phyloP scores from a whole-genome alignment of 1,140 invertebrate species.

The Xylocopa sonorina region DNA sequence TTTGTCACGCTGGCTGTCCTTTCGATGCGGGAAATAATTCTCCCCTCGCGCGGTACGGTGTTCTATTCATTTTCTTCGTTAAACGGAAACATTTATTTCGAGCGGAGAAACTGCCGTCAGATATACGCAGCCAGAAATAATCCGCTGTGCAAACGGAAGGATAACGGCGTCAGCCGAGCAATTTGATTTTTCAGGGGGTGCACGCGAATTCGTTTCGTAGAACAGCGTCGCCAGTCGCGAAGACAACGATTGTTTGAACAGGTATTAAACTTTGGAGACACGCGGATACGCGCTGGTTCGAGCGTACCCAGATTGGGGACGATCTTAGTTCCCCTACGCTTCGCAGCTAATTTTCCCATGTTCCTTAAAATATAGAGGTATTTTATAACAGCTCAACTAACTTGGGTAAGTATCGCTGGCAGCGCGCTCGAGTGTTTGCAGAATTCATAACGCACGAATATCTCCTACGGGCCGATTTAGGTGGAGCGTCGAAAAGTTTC shows the following conservation, averaged over 20 bases:
- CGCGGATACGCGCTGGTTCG: not conserved
- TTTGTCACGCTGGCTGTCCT: slow-evolving; percentile 52
- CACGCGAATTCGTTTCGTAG: too few species aligned
- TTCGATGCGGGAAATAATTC: slow-evolving; percentile 54
- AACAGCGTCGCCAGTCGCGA: too few species aligned
- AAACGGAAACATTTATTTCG: too few species aligned
- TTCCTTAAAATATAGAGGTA: not conserved
- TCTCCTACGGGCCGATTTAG: not conserved
- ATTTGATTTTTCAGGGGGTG: too few species aligned
- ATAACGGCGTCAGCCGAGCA: too few species aligned
- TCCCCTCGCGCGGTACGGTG: slow-evolving; percentile 15
- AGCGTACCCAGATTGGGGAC: not conserved
- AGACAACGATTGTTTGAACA: not conserved
- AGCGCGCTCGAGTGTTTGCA: not conserved
- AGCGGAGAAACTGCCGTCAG: too few species aligned
- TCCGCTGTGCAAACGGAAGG: too few species aligned
- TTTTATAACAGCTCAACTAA: not conserved
- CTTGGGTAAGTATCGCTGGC: not conserved
- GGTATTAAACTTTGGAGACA: too few species aligned
- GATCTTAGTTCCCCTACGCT: not conserved
- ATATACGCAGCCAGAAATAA: too few species aligned
- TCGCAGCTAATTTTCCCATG: not conserved
- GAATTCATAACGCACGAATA: slow-evolving; percentile 17
- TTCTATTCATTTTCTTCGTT: not conserved
- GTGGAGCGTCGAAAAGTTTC: slow-evolving; percentile 4